Evolutionary conservation across 2,113 vertebrate genomes (phyloP).

Genomic region (Sturnira hondurensis): DNA sequence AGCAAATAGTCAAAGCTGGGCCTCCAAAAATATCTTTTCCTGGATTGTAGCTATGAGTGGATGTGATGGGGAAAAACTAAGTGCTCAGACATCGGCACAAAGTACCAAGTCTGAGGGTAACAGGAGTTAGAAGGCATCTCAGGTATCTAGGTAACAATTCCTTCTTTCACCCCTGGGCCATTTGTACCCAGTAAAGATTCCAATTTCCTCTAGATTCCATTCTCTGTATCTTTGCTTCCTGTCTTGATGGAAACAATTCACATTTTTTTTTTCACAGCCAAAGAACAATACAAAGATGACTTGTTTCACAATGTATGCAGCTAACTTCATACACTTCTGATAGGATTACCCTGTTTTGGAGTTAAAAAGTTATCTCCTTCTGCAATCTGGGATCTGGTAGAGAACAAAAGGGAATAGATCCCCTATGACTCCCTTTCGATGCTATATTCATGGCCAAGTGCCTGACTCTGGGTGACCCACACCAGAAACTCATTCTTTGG

Average conservation of each 20-base stretch:
- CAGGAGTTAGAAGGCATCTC: neutral
- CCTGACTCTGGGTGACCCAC: neutral
- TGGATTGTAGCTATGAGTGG: neutral
- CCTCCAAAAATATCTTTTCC: neutral
- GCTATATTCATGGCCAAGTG: neutral
- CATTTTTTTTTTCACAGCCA: neutral
- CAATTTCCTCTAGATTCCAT: neutral
- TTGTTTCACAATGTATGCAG: neutral
- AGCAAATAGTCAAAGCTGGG: neutral
- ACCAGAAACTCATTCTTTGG: neutral
- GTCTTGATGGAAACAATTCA: neutral
- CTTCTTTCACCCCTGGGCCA: neutral
- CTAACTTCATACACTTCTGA: constrained; percentile 11
- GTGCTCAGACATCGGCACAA: neutral
- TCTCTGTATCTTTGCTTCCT: constrained; percentile 7
- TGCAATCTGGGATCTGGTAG: neutral
- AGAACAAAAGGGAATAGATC: neutral
- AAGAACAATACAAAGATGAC: neutral
- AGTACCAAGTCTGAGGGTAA: neutral
- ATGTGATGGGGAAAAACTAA: neutral
- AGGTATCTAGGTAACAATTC: neutral
- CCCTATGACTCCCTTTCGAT: neutral
- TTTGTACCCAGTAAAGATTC: neutral
- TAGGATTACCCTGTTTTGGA: neutral
- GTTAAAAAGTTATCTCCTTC: neutral